These are phyloP conservation scores for Drosophila tani DNA, from an alignment of 1,140 invertebrate genomes.

Conservation along the genomic window DNA sequence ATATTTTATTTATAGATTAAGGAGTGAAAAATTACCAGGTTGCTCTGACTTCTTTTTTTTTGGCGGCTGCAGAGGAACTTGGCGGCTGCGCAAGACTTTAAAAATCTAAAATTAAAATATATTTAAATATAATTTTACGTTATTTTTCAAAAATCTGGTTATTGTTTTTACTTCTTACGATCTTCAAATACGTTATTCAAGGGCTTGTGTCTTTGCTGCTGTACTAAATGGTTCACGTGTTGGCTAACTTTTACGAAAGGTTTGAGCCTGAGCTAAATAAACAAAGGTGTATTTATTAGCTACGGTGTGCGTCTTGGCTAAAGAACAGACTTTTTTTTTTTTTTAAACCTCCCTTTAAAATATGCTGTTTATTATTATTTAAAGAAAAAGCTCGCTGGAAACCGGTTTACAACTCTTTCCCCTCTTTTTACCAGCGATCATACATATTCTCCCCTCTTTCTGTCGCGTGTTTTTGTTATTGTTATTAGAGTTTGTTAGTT, in stretches of 20 bases:
- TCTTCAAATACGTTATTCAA: background rate
- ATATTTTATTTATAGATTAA: too few relatives aligned
- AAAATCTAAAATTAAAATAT: background rate
- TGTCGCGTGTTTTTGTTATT: slow-evolving; percentile 59
- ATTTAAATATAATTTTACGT: background rate
- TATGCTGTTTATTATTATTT: background rate
- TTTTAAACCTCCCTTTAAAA: background rate
- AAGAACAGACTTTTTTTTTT: background rate
- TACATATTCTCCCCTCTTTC: slow-evolving; percentile 32
- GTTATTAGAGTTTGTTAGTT: slow-evolving; percentile 60
- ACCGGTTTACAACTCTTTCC: slow-evolving; percentile 15
- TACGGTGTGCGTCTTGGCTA: background rate
- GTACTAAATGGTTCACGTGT: background rate
- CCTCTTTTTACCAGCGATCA: background rate
- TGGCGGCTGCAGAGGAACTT: too few relatives aligned
- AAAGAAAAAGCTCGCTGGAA: slow-evolving; percentile 12
- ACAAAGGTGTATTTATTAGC: background rate
- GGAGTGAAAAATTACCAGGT: too few relatives aligned
- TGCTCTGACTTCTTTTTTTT: too few relatives aligned
- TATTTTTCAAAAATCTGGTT: background rate
- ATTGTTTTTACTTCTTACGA: background rate
- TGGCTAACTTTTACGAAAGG: background rate
- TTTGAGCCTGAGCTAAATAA: background rate
- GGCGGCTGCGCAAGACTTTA: background rate
- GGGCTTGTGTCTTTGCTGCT: background rate